Percentiles rank a stretch among this genome's conserved stretches.
phyloP scores from a whole-genome alignment of 2,888 invertebrate species.

The Eueremaeus valkanovi region DNA sequence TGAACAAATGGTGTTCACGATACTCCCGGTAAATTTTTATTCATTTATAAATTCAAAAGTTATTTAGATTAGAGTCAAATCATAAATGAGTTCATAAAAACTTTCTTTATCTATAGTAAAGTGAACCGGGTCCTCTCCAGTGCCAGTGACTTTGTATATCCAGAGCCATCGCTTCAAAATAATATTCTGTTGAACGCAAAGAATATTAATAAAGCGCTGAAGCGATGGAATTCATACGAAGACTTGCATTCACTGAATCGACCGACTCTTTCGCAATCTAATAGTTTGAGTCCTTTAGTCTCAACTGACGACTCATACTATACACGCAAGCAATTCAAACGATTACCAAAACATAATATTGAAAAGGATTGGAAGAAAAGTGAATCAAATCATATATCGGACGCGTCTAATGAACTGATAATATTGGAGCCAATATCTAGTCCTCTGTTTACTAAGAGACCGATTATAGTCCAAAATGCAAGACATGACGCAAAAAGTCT shows the following conservation, averaged over 20 bases:
- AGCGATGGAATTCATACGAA: slow-evolving; percentile 20
- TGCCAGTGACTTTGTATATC: neutral
- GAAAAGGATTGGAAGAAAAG: neutral
- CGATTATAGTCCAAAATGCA: slow-evolving; percentile 7
- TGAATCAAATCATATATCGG: no score
- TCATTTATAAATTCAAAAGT: neutral
- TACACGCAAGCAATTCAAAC: neutral
- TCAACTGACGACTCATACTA: neutral
- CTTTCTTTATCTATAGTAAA: neutral
- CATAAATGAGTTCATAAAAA: neutral
- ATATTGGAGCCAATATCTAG: neutral
- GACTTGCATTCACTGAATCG: slow-evolving; percentile 9
- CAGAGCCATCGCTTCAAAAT: neutral
- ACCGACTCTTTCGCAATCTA: no score
- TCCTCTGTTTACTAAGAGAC: neutral
- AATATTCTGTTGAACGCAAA: neutral
- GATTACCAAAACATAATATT: no score
- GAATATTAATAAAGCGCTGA: neutral
- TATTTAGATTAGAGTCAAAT: neutral
- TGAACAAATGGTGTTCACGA: slow-evolving; percentile 16
- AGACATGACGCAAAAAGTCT: slow-evolving; percentile 11
- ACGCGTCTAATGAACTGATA: neutral
- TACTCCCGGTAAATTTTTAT: slow-evolving; percentile 2
- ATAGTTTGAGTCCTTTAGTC: neutral
- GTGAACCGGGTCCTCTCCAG: slow-evolving; percentile 19